Evolutionary conservation across 2,797 vertebrate genomes (phyloP).

Genomic region (Lagodon rhomboides): DNA sequence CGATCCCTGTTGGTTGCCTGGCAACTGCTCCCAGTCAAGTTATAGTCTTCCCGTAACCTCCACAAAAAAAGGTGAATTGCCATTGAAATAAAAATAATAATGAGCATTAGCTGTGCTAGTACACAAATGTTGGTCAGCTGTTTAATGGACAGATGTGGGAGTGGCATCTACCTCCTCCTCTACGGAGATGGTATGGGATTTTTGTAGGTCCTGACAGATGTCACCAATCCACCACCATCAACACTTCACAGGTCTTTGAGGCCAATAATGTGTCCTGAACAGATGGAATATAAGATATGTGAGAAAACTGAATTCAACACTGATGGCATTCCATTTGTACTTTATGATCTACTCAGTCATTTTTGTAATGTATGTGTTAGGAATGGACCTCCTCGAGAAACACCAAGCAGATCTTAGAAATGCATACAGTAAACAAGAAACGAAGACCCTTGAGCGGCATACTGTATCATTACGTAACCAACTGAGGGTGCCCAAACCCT

Average conservation of each 20-base stretch:
- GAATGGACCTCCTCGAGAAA: not conserved
- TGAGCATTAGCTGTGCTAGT: not conserved
- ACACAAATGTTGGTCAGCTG: not conserved
- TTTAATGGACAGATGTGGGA: not conserved
- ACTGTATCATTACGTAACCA: not conserved
- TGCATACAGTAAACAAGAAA: not conserved
- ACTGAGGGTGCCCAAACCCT: not conserved
- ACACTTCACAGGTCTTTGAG: not conserved
- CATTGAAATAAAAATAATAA: not conserved
- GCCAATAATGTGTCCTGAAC: not conserved
- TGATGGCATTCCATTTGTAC: too few species aligned
- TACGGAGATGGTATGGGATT: not conserved
- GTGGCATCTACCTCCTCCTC: not conserved
- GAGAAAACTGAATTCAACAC: not conserved
- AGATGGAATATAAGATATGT: not conserved
- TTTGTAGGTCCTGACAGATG: not conserved
- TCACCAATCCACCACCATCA: not conserved
- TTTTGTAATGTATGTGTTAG: not conserved
- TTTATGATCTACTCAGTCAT: not conserved
- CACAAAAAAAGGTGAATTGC: not conserved
- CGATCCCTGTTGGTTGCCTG: not conserved
- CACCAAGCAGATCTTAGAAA: not conserved
- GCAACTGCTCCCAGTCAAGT: not conserved
- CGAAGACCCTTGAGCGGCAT: not conserved
- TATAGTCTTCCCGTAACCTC: not conserved